Evolutionary conservation across 2,888 invertebrate genomes (phyloP), one percentile per base, ranked within the genome.

Genomic region (Byasa hedistus): DNA sequence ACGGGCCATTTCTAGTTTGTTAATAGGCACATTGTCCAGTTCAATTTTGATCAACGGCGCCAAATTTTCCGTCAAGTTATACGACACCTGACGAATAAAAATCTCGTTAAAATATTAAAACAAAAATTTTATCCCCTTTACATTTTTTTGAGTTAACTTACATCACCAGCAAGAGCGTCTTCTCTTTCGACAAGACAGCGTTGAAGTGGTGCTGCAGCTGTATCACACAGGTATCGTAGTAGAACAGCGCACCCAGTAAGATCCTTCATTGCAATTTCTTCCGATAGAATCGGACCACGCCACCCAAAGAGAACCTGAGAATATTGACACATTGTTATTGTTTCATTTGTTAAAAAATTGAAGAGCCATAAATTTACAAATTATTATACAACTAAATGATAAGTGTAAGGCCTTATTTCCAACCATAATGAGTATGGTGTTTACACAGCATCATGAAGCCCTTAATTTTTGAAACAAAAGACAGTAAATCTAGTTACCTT

Each of bases 121-220:
- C n/a, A 21, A 51, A 19, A 51, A 51, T 51, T 51, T 8, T 51
- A 0, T 3, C 3, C 1, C 4, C 21, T 51, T n/a, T 21, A 21
- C 8, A n/a, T 51, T 51, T 7, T 51, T 51, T 51, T 21, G 48
- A 15, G 1, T 17, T 51, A 48, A 83, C 92, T 87, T 81, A 96
- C 96, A 79, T 94, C 94, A 77, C 96, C 96, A 24, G 97, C 97
- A 72, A 93, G 94, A 0, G 97, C 96, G 78, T 97, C 96, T 59
- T 95, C 94, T 62, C 94, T 93, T 87, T 97, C 97, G 1, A 97
- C 96, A 84, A 98, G 96, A 77, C 95, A 94, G 75, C 94, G 93
- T 78, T 97, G 96, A 63, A 98, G 89, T 17, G 97, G 97, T 70
- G 97, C 95, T 21, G 96, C 95, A 12, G 98, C 94, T n/a, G 96